These are phyloP conservation scores for Vollenhovia emeryi DNA, from an alignment of 1,140 invertebrate species.

Conservation along the genomic window DNA sequence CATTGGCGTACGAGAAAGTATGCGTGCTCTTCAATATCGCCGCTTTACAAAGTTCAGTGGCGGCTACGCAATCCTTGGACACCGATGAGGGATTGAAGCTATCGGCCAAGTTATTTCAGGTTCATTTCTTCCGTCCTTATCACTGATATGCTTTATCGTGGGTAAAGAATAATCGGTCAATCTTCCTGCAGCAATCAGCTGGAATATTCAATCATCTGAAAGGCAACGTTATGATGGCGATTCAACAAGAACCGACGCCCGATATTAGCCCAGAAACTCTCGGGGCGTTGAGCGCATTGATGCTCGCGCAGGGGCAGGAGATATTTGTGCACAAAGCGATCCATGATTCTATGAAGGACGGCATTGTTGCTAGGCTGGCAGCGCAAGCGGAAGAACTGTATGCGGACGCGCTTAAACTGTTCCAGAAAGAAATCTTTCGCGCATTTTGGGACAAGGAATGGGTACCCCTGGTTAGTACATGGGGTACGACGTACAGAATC, in stretches of 20 bases:
- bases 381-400: conserved; percentile 97
- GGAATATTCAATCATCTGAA: conserved; percentile 97
- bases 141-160: conserved; percentile 42
- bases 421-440: conserved; percentile 94
- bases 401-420: conserved; percentile 94
- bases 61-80: conserved; percentile 93
- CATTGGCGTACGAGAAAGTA: conserved; percentile 96
- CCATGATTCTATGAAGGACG: conserved; percentile 97
- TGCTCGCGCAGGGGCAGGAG: conserved; percentile 99
- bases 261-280: conserved; percentile 97
- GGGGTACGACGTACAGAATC: not conserved
- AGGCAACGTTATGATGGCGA: conserved; percentile 92
- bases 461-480: conserved; percentile 88
- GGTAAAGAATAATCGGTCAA: conserved; percentile 13
- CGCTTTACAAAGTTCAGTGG: conserved; percentile 96
- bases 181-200: conserved; percentile 91
- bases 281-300: conserved; percentile 92
- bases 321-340: conserved; percentile 98
- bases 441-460: conserved; percentile 96
- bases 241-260: conserved; percentile 97
- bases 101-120: conserved; percentile 96
- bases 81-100: conserved; percentile 97
- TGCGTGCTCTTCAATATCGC: conserved; percentile 99
- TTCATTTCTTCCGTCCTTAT: conserved; percentile 77
- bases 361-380: conserved; percentile 96